Percentiles rank a stretch among this genome's conserved stretches.
Conservation (phyloP, 2,113 vertebrate genomes). For the Laterallus jamaicensis region DNA sequence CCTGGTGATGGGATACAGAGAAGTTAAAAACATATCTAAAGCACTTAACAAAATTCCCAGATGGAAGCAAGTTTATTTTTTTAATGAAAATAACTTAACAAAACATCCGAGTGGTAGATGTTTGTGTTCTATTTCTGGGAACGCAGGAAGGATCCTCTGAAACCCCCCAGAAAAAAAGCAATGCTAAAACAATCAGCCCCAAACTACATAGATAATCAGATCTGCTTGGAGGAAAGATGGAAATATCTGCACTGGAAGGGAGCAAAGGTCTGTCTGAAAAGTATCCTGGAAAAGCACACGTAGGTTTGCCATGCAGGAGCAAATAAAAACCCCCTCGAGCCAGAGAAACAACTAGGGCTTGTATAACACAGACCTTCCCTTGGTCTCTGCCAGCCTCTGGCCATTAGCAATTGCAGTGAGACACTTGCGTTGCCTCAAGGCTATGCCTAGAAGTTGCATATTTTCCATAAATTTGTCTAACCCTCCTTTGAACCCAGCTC, state of each 20-base stretch:
- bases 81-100: conserved; percentile 6
- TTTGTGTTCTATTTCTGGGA: conserved; percentile 33
- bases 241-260: not conserved
- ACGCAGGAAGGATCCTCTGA: not conserved
- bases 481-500: not conserved
- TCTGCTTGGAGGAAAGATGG: not conserved
- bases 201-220: not conserved
- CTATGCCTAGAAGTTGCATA: not conserved
- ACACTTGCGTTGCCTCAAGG: not conserved
- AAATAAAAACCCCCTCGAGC: not conserved
- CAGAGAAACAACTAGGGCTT: not conserved
- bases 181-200: not conserved
- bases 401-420: not conserved
- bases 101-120: conserved; percentile 16
- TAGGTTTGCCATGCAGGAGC: not conserved
- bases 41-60: conserved; percentile 16
- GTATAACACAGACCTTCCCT: not conserved
- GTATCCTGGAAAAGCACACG: not conserved
- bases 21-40: not conserved
- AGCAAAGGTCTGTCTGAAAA: not conserved
- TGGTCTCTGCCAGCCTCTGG: not conserved
- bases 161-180: not conserved
- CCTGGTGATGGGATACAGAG: not conserved
- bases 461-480: not conserved
- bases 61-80: conserved; percentile 22